A percentile compares a stretch with the other conserved stretches of the same genome.
phyloP scores from a whole-genome alignment of 1,140 invertebrate species.

The Drosophila tsacasi region DNA sequence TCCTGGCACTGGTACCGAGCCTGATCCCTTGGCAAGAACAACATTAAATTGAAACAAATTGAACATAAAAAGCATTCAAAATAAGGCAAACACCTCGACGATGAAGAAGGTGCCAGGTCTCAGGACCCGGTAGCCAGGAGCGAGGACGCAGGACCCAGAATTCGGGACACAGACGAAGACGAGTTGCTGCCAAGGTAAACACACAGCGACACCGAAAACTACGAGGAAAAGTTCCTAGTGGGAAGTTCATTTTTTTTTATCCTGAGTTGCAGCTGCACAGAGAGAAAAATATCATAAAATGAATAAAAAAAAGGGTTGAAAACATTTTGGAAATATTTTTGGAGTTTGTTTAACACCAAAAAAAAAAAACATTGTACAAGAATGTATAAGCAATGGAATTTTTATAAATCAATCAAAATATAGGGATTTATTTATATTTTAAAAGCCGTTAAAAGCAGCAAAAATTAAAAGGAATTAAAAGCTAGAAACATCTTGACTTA shows the following conservation, averaged over 20 bases:
- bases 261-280: conserved; percentile 18
- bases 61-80: conserved; percentile 84
- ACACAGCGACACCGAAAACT: conserved; percentile 61
- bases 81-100: conserved; percentile 78
- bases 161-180: conserved; percentile 48
- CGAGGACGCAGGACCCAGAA: conserved; percentile 20
- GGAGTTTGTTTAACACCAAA: too few relatives aligned
- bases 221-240: conserved; percentile 31
- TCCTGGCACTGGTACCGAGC: conserved; percentile 38
- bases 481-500: too few relatives aligned
- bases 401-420: too few relatives aligned
- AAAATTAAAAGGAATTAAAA: too few relatives aligned
- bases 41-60: conserved; percentile 84
- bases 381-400: too few relatives aligned
- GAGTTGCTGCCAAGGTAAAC: conserved; percentile 77
- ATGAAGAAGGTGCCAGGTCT: conserved; percentile 27
- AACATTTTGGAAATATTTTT: too few relatives aligned
- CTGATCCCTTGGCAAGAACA: conserved; percentile 78
- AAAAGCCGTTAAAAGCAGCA: too few relatives aligned
- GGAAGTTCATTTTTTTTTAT: conserved; percentile 42
- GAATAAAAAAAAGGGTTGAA: too few relatives aligned
- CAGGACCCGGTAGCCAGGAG: conserved; percentile 11
- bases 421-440: background rate
- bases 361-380: too few relatives aligned
- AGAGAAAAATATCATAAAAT: background rate